A percentile compares a stretch with the other conserved stretches of the same genome.
Evolutionary conservation across 2,113 vertebrate species (phyloP).

Genomic region (Coreoperca whiteheadi): DNA sequence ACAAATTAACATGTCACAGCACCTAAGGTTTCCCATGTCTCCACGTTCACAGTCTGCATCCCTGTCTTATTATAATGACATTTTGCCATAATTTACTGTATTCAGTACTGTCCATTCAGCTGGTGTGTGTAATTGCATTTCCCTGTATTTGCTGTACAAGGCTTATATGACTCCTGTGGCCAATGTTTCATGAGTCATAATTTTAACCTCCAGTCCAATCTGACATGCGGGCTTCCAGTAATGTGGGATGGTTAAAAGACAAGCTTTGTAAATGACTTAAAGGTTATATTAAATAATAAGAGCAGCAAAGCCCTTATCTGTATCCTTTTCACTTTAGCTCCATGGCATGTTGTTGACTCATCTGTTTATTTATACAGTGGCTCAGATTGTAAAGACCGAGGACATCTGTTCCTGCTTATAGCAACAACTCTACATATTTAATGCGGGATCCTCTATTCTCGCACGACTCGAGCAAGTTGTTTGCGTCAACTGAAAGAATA

Average conservation of each 20-base stretch:
- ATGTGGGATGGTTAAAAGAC: constrained; percentile 35
- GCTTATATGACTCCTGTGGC: constrained; percentile 28
- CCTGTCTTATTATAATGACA: not conserved
- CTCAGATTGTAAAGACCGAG: constrained; percentile 48
- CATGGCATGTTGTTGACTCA: constrained; percentile 27
- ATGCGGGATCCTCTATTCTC: constrained; percentile 56
- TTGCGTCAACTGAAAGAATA: constrained; percentile 45
- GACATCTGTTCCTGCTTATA: constrained; percentile 60
- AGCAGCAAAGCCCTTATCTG: constrained; percentile 29
- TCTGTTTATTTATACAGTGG: constrained; percentile 66
- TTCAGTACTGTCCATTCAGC: not conserved
- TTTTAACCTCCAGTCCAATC: constrained; percentile 45
- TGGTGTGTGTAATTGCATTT: not conserved
- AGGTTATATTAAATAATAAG: constrained; percentile 71
- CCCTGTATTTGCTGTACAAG: not conserved
- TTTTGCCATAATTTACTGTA: not conserved
- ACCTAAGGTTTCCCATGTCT: not conserved
- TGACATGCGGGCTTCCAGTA: constrained; percentile 27
- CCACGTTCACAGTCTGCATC: not conserved
- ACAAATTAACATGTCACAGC: not conserved
- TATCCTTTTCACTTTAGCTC: constrained; percentile 35
- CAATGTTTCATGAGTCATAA: constrained; percentile 53
- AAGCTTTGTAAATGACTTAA: constrained; percentile 43
- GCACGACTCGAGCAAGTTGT: constrained; percentile 21
- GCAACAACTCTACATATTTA: constrained; percentile 71